Evolutionary conservation across 2,113 vertebrate genomes (phyloP).

Genomic region (Entosphenus tridentatus): DNA sequence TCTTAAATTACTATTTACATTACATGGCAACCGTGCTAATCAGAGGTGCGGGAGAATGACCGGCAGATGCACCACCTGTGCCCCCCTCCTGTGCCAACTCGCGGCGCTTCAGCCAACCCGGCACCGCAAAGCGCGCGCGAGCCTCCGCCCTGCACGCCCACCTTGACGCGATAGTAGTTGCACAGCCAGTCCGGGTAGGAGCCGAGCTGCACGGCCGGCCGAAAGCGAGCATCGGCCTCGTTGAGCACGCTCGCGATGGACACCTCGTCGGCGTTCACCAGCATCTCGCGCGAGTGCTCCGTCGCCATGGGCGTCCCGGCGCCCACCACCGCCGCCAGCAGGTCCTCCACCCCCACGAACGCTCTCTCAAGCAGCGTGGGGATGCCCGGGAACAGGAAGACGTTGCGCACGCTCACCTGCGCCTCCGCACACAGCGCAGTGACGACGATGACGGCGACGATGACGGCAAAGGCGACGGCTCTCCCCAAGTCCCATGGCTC

Average conservation of each 20-base stretch:
- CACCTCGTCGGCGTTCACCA: conserved; percentile 38
- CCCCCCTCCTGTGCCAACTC: too few species aligned
- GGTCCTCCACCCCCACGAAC: conserved; percentile 36
- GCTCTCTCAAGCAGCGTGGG: conserved; percentile 44
- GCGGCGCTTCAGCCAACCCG: too few species aligned
- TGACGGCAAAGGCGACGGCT: too few species aligned
- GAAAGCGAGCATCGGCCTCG: conserved; percentile 27
- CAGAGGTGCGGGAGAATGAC: too few species aligned
- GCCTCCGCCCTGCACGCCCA: not conserved
- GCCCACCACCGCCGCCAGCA: conserved; percentile 23
- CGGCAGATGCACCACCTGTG: too few species aligned
- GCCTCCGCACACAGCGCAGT: conserved; percentile 11
- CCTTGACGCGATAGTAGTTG: conserved; percentile 61
- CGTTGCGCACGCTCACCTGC: conserved; percentile 60
- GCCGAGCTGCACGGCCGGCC: conserved; percentile 31
- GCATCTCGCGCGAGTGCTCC: conserved; percentile 32
- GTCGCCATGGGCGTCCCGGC: conserved; percentile 22
- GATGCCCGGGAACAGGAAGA: conserved; percentile 73
- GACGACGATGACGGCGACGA: too few species aligned
- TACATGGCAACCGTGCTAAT: too few species aligned
- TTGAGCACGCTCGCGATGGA: conserved; percentile 30
- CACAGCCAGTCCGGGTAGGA: conserved; percentile 80
- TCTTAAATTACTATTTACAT: too few species aligned
- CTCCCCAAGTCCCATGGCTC: too few species aligned
- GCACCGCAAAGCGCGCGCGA: too few species aligned